phyloP scores from a whole-genome alignment of 2,888 invertebrate genomes.

The Drosophila picticornis region DNA sequence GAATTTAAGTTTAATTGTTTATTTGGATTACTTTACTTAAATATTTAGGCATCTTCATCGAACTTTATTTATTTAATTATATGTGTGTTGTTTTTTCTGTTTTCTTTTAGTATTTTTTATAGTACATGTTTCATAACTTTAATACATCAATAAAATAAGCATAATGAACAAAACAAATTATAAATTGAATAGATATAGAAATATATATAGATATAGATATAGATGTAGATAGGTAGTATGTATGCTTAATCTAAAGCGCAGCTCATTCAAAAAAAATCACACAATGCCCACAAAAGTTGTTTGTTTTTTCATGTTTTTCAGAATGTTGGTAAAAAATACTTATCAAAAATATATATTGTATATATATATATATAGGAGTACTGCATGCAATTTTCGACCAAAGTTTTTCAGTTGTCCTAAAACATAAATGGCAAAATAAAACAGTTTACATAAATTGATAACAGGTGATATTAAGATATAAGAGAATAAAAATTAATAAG shows the following conservation, averaged over 20 bases:
- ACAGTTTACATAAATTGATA: slow-evolving; percentile 22
- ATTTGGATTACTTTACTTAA: slow-evolving; percentile 70
- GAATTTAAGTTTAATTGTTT: slow-evolving; percentile 65
- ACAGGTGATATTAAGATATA: neutral
- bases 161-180: slow-evolving; percentile 77
- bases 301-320: slow-evolving; percentile 20
- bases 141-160: slow-evolving; percentile 78
- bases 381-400: slow-evolving; percentile 65
- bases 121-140: slow-evolving; percentile 77
- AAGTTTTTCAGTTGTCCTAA: slow-evolving; percentile 36
- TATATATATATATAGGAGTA: slow-evolving; percentile 48
- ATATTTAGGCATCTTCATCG: slow-evolving; percentile 69
- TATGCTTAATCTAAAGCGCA: slow-evolving; percentile 62
- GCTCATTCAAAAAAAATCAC: slow-evolving; percentile 72
- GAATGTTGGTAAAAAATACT: slow-evolving; percentile 68
- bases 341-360: slow-evolving; percentile 66
- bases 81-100: slow-evolving; percentile 36
- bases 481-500: slow-evolving; percentile 38
- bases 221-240: slow-evolving; percentile 14
- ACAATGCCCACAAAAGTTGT: slow-evolving; percentile 58
- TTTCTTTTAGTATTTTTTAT: slow-evolving; percentile 60
- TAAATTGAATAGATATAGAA: slow-evolving; percentile 55
- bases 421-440: slow-evolving; percentile 65
- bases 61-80: slow-evolving; percentile 52
- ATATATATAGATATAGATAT: slow-evolving; percentile 2